A percentile compares a stretch with the other conserved stretches of the same genome.
Conservation (phyloP, 1,140 invertebrate genomes). For the Antheraea mylitta region DNA sequence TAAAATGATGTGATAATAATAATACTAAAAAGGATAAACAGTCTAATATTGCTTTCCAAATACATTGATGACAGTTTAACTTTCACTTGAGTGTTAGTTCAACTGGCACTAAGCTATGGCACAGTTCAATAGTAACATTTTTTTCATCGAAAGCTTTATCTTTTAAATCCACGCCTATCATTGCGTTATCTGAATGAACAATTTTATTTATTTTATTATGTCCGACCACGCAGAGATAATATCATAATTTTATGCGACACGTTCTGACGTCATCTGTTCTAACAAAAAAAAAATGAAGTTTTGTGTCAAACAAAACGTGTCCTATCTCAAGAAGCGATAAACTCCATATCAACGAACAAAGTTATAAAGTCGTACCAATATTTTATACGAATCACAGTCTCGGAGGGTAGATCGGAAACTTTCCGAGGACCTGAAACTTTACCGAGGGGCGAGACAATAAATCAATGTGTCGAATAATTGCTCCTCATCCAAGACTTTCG, state of each 20-base stretch:
- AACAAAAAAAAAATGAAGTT: conserved; percentile 3
- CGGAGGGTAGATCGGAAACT: conserved; percentile 46
- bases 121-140: too few relatives aligned
- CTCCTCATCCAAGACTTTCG: conserved; percentile 50
- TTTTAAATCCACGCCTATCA: background rate
- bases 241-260: background rate
- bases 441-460: conserved; percentile 51
- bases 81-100: too few relatives aligned
- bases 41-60: too few relatives aligned
- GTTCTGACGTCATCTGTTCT: background rate
- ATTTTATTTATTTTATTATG: background rate
- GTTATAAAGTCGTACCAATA: conserved; percentile 61
- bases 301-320: conserved; percentile 5
- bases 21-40: too few relatives aligned
- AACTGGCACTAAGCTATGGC: too few relatives aligned
- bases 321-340: conserved; percentile 20
- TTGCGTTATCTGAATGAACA: background rate
- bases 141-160: too few relatives aligned
- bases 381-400: conserved; percentile 56
- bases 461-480: conserved; percentile 73
- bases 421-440: conserved; percentile 42
- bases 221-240: background rate
- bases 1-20: too few relatives aligned
- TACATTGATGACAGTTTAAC: too few relatives aligned
- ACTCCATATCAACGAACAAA: conserved; percentile 47